Base-by-base conservation (phyloP, 2,888 invertebrate species). In the Eupithecia tripunctaria region DNA sequence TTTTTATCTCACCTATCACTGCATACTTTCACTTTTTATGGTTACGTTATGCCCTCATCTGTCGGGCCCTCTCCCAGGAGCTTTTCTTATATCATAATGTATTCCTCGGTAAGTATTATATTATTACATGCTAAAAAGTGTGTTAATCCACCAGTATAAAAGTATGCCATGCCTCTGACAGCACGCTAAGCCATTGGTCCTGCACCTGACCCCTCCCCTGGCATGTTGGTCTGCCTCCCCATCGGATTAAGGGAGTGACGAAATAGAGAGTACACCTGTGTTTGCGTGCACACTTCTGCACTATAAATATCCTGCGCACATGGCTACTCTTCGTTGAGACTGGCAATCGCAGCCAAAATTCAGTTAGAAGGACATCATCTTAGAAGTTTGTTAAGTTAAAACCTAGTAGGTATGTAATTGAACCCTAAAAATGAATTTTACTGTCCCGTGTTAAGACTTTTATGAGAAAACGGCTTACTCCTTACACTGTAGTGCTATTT, bases 391-490 rank as follows among this genome's bases (percentile, higher is more conserved):
- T n/a, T 47, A 47, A 18, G 15, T 18, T 43, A 43, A 43, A 14
- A 41, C 14, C 41, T 14, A 41, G 41, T 12, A 41, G 15, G 32
- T 62, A 41, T n/a, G 27, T 62, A 56, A 38, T 62, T 5, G 71
- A 69, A 71, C 74, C 43, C 66, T 69, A 56, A 74, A 74, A 68
- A 41, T 38, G 2, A 43, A 38, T 56, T 74, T 72, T 63, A 72
- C 38, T 38, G 32, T 29, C 32, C 38, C 18, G 25, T 66, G 70
- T 64, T 71, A 73, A 67, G 68, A 25, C 66, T 71, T 72, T 76
- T 73, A 76, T 60, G 71, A 73, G 75, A 66, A 68, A 66, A n/a
- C 65, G 38, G 64, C 66, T 70, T 62, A 74, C 64, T 65, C 29
- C 36, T 47, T 64, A 56, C 64, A 70, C 32, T 25, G 36, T 47